Evolutionary conservation across 2,888 invertebrate species (phyloP).

Genomic region (Drosophila atripex): DNA sequence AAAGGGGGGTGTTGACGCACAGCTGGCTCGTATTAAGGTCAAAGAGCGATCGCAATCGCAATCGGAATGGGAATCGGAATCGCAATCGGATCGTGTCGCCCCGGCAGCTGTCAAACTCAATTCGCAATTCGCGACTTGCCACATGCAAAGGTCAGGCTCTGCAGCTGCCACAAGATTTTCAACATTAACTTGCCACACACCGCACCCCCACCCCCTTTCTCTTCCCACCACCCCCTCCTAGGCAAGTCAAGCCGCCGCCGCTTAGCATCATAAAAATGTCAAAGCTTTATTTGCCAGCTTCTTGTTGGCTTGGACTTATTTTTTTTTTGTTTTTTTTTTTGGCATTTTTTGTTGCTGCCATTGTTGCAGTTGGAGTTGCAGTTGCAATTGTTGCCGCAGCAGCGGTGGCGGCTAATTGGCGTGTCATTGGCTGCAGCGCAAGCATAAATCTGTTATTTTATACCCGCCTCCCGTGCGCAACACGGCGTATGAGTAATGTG

Average conservation of each 20-base stretch:
- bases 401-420: constrained; percentile 71
- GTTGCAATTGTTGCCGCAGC: constrained; percentile 28
- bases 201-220: constrained; percentile 37
- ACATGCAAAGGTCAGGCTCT: constrained; percentile 69
- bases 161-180: constrained; percentile 51
- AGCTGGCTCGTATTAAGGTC: constrained; percentile 80
- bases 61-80: constrained; percentile 56
- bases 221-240: constrained; percentile 32
- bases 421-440: constrained; percentile 76
- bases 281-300: constrained; percentile 74
- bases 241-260: constrained; percentile 44
- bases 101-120: constrained; percentile 79
- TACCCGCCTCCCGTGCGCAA: constrained; percentile 62
- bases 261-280: constrained; percentile 79
- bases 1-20: constrained; percentile 54
- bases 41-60: constrained; percentile 70
- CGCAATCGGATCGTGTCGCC: constrained; percentile 75
- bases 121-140: constrained; percentile 62
- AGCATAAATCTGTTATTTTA: constrained; percentile 78
- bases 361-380: constrained; percentile 27
- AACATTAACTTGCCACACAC: constrained; percentile 47
- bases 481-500: constrained; percentile 75
- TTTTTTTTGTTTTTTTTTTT: background rate
- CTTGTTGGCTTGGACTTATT: constrained; percentile 37
- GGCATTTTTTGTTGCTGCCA: constrained; percentile 14